These are phyloP conservation scores for Archocentrus centrarchus DNA, from an alignment of 2,113 vertebrate species.

Conservation along the genomic window DNA sequence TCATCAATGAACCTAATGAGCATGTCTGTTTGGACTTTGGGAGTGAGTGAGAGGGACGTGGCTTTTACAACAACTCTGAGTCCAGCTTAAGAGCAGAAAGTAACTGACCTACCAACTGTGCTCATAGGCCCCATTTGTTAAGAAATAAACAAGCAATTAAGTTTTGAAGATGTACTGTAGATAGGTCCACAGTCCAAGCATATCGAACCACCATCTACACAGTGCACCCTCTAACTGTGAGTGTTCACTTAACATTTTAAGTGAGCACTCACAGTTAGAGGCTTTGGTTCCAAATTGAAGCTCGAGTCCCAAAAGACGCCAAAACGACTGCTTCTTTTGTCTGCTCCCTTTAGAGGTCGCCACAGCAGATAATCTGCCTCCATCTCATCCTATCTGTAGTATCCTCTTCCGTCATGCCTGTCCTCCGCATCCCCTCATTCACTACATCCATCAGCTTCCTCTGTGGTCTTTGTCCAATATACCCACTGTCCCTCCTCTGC, in stretches of 20 bases:
- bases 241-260: no score
- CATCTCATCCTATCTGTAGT: background rate
- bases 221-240: background rate
- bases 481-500: background rate
- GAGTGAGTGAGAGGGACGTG: background rate
- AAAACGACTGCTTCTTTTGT: background rate
- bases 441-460: no score
- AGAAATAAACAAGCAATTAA: background rate
- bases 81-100: accelerated
- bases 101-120: background rate
- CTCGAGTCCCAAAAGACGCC: background rate
- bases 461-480: background rate
- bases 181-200: background rate
- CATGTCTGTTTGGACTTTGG: background rate
- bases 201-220: background rate
- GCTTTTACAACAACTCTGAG: background rate
- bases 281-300: background rate
- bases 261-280: no score
- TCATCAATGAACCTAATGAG: no score
- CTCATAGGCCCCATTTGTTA: background rate
- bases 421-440: background rate
- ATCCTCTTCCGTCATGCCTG: background rate
- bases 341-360: no score
- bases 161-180: background rate
- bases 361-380: no score